Conservation (phyloP, 1,140 invertebrate genomes). For the Trichoplusia ni region DNA sequence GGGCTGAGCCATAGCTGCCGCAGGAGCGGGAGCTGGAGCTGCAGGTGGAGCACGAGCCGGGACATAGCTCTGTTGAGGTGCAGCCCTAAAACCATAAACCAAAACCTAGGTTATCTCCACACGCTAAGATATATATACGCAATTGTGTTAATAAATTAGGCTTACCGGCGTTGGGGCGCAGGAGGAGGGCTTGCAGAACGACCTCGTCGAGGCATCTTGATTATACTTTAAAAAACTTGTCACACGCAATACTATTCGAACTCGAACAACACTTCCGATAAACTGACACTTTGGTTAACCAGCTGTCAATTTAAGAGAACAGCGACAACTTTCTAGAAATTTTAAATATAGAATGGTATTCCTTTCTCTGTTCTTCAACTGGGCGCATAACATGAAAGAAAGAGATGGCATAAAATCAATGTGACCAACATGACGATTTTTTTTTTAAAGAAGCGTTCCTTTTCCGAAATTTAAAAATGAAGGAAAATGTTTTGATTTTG, state of each 20-base stretch:
- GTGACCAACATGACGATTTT: not conserved
- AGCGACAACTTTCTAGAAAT: conserved; percentile 52
- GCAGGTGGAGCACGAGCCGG: conserved; percentile 82
- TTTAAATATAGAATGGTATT: conserved; percentile 54
- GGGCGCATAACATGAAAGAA: not conserved
- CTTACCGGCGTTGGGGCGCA: conserved; percentile 82
- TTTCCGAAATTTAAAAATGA: no score
- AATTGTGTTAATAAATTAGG: conserved; percentile 33
- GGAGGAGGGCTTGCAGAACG: conserved; percentile 86
- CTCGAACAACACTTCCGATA: conserved; percentile 24
- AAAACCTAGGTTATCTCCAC: conserved; percentile 45
- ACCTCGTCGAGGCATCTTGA: conserved; percentile 89
- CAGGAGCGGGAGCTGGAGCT: conserved; percentile 84
- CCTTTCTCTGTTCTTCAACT: conserved; percentile 31
- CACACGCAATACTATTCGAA: not conserved
- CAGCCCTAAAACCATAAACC: conserved; percentile 68
- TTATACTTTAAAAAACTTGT: conserved; percentile 14
- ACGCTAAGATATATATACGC: conserved; percentile 22
- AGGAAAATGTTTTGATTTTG: no score
- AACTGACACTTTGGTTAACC: conserved; percentile 24
- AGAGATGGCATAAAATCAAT: not conserved
- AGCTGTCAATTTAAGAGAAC: conserved; percentile 29
- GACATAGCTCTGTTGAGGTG: conserved; percentile 77
- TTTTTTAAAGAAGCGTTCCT: conserved; percentile 4
- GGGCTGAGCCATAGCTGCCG: conserved; percentile 75